Evolutionary conservation across 2,797 vertebrate species (phyloP).

Genomic region (Smutsia gigantea): DNA sequence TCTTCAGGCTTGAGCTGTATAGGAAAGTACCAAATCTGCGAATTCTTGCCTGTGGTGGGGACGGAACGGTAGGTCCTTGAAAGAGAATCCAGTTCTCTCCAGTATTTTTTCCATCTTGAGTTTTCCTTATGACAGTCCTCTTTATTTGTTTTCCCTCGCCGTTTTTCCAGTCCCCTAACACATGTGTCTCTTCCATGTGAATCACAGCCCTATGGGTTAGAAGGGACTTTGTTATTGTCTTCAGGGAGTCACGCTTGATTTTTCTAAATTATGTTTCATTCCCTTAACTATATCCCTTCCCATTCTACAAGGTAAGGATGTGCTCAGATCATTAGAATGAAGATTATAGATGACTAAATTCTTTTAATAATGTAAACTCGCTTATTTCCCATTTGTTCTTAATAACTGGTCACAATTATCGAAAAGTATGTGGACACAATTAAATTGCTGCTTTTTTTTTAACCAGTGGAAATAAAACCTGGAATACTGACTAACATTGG

Average conservation of each 20-base stretch:
- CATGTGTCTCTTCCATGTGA: not conserved
- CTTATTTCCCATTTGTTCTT: not conserved
- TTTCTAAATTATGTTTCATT: not conserved
- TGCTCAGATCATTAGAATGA: not conserved
- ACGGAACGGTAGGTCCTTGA: constrained; percentile 93
- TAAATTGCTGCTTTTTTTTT: not conserved
- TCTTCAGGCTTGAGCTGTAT: constrained; percentile 93
- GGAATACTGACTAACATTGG: not conserved
- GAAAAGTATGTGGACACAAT: not conserved
- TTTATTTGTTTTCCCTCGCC: not conserved
- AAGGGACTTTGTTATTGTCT: not conserved
- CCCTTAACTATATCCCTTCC: not conserved
- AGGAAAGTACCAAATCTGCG: constrained; percentile 98
- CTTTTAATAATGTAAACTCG: not conserved
- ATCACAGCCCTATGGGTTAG: not conserved
- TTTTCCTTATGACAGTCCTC: not conserved
- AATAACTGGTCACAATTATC: not conserved
- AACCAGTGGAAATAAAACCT: not conserved
- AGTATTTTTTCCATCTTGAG: not conserved
- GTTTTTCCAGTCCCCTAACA: not conserved
- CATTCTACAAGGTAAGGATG: not conserved
- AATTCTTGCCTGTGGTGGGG: constrained; percentile 97
- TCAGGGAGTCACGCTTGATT: not conserved
- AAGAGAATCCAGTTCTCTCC: not conserved
- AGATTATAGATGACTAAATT: not conserved